phyloP scores from a whole-genome alignment of 2,888 invertebrate species.

The Drosophila colorata region DNA sequence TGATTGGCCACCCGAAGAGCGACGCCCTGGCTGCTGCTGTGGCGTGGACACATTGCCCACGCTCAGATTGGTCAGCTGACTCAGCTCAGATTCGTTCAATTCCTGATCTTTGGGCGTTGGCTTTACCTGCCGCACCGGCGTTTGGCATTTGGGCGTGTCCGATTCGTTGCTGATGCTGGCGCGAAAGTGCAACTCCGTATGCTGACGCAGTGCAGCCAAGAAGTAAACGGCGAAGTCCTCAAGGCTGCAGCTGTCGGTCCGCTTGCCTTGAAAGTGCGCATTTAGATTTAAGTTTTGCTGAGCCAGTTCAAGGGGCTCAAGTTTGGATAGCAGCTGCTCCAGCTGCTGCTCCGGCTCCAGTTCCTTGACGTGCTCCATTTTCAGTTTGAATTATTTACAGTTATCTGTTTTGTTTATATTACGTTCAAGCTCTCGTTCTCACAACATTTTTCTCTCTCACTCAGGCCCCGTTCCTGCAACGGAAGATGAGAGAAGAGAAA shows the following conservation, averaged over 20 bases:
- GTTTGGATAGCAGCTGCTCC: conserved; percentile 45
- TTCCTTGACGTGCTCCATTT: conserved; percentile 30
- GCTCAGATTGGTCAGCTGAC: conserved; percentile 45
- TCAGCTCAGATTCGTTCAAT: conserved; percentile 46
- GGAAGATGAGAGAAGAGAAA: conserved; percentile 81
- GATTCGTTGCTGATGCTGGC: conserved; percentile 34
- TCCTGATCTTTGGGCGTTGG: conserved; percentile 10
- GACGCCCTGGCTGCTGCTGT: conserved; percentile 38
- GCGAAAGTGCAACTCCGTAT: conserved; percentile 86
- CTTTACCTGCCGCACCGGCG: conserved; percentile 50
- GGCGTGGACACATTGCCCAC: conserved; percentile 55
- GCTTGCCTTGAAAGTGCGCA: conserved; percentile 43
- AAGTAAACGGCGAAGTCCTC: conserved; percentile 88
- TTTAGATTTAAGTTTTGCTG: conserved; percentile 53
- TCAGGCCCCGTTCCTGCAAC: conserved; percentile 71
- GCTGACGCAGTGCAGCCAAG: conserved; percentile 86
- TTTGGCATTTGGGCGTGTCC: conserved; percentile 71
- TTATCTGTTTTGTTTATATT: conserved; percentile 23
- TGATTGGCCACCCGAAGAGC: conserved; percentile 34
- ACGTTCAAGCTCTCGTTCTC: conserved; percentile 29
- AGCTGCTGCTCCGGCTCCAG: conserved; percentile 46
- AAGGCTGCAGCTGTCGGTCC: conserved; percentile 59
- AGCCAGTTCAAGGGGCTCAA: conserved; percentile 33
- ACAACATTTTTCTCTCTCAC: conserved; percentile 38
- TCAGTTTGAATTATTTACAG: conserved; percentile 23